A percentile compares a stretch with the other conserved stretches of the same genome.
These are phyloP conservation scores for Poicephalus meyeri DNA, from an alignment of 2,113 vertebrate species.

Conservation along the genomic window DNA sequence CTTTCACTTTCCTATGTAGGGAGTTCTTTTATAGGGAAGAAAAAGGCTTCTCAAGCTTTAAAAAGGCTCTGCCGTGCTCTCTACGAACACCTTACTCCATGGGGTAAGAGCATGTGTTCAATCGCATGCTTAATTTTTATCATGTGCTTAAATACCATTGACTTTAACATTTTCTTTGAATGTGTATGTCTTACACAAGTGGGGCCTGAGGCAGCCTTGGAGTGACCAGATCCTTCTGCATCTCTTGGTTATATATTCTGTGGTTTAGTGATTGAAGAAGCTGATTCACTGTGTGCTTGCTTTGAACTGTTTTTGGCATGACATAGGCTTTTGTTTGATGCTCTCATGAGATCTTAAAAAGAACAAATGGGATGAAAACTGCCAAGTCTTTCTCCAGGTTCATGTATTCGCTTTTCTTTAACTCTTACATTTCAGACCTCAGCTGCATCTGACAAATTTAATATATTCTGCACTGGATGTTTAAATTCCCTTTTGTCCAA, in stretches of 20 bases:
- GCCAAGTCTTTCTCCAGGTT: slow-evolving; percentile 3
- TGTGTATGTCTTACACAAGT: neutral
- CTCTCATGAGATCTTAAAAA: slow-evolving; percentile 4
- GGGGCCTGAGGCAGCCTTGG: neutral
- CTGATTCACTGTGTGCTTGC: neutral
- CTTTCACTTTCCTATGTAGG: neutral
- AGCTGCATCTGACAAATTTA: neutral
- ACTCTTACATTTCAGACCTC: neutral
- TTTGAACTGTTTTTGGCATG: neutral
- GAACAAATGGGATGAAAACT: neutral
- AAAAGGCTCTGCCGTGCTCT: neutral
- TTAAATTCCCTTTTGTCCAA: slow-evolving; percentile 10
- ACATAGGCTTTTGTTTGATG: slow-evolving; percentile 11
- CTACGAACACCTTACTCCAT: neutral
- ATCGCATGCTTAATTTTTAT: neutral
- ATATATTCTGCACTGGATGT: neutral
- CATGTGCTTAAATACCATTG: neutral
- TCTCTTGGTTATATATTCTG: neutral
- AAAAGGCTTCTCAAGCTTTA: neutral
- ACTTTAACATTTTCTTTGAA: neutral
- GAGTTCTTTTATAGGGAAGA: neutral
- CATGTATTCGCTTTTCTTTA: neutral
- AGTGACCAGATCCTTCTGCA: neutral
- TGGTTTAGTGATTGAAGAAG: neutral
- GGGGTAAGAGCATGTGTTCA: neutral